Base-by-base conservation (phyloP, 2,113 vertebrate species). In the Pelecanoides urinatrix region DNA sequence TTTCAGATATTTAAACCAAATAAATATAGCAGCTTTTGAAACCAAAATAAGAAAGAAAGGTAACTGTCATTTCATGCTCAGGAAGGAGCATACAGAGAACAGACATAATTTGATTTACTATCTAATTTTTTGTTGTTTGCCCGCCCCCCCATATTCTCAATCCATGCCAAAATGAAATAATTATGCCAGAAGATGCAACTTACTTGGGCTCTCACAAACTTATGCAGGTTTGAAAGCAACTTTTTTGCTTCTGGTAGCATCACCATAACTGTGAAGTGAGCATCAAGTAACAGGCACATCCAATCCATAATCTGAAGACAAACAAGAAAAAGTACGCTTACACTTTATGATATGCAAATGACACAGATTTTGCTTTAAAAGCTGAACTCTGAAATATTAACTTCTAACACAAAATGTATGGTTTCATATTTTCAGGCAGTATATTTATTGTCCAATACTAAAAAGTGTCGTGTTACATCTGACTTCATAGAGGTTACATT, bases 241-340 rank as follows among this genome's bases (percentile, higher is more conserved):
- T 89, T 96, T 95, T 98, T 99, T 62, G 98, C 99, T 96, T 99
- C 99, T 91, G 99, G 99, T 70, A 99, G 97, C 99, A 99, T 98
- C 71, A 99, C 98, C 81, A 99, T 97, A 56, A 99, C 98, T 5
- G 99, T 99, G 97, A 99, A 99, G 59, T 99, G 99, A 66, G 99
- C 99, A 86, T 99, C 99, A 61, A 99, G 97, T 52, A 99, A 59
- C 34, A 99, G 97, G 92, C 99, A 99, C 66, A 99, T 98, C 99
- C 99, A 99, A 87, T 99, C 99, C 98, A 99, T 98, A 76, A 99
- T 97, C 99, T 99, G 95, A 52, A 96, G 30, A 67, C 40, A 91
- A 56, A 72, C 16, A 80, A 71, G 40, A 21, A 17, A 67, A 67
- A 65, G 9, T 6, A 47, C 27, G 58, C 11, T 84, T 70, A 47